Evolutionary conservation across 2,113 vertebrate species (phyloP), one percentile per base, ranked within the genome.

Genomic region (Silurus meridionalis): DNA sequence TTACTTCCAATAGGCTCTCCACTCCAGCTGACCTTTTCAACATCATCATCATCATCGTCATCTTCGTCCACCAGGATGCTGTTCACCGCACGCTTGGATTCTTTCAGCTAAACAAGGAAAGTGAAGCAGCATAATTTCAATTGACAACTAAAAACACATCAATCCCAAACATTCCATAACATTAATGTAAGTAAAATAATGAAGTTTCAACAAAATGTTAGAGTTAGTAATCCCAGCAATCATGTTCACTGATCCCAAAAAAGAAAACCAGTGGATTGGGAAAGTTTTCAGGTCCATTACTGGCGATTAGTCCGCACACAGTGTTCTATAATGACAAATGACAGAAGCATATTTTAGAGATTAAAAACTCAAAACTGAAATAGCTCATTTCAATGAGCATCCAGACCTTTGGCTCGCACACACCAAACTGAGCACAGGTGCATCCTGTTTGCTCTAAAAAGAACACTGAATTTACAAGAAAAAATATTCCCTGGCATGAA

Each of bases 1-100:
- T 96, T 95, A 99, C 98, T 99, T 90, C 97, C 97, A 66, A 99
- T 94, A 1, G 97, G 97, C 13, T 99, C 98, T n/a, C 98, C 97
- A 0, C 95, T 98, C 98, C 98, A 99, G 95, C 94, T 98, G 94
- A 99, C 96, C 91, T 94, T 96, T 91, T 97, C 96, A 89, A 97
- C 95, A 7, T 97, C 97, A 0, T 95, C 94, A 0, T 97, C 96
- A 0, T 97, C 96, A 0, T 96, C 96, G 5, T 97, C 96, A 67
- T 96, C 96, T 0, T 96, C 95, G 0, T 97, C 94, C 17, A 91
- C 92, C 4, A 95, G 94, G 84, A 99, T 96, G 87, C 95, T 99
- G 58, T 97, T 98, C 89, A 99, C 97, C 0, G 98, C 94, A 84
- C 93, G 93, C 86, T 97, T 97, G 5, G 98, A 98, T 83, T 98